Percentiles rank a stretch among this genome's conserved stretches.
phyloP scores from a whole-genome alignment of 2,113 vertebrate species.

The Ploceus nigricollis region DNA sequence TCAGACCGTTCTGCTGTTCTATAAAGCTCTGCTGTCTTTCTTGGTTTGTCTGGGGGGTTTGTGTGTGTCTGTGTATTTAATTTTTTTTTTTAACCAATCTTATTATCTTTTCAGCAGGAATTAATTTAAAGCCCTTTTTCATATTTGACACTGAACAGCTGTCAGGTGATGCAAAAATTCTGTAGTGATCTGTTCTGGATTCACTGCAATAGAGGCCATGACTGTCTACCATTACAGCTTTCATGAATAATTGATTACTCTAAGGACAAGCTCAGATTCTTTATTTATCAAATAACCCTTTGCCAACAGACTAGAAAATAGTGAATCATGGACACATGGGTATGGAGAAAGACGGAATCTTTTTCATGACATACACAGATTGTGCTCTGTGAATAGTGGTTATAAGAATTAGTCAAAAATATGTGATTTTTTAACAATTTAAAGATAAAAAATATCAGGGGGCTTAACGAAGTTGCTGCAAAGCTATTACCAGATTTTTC shows the following conservation, averaged over 20 bases:
- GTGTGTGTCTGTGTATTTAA: background rate
- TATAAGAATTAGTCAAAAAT: background rate
- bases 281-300: conserved; percentile 1
- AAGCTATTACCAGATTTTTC: background rate
- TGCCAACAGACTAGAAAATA: background rate
- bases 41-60: background rate
- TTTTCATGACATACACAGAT: background rate
- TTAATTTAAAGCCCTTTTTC: background rate
- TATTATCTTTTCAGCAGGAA: background rate
- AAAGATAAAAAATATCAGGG: background rate
- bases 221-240: background rate
- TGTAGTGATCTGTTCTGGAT: background rate
- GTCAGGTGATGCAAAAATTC: background rate
- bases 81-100: background rate
- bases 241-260: conserved; percentile 31
- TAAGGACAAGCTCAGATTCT: conserved; percentile 1
- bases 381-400: background rate
- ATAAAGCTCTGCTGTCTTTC: background rate
- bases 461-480: background rate
- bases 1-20: background rate
- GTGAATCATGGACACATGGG: background rate
- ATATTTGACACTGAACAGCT: background rate
- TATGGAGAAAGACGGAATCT: background rate
- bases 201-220: background rate
- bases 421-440: background rate